phyloP scores from a whole-genome alignment of 2,888 invertebrate genomes.

The Apamea monoglypha region DNA sequence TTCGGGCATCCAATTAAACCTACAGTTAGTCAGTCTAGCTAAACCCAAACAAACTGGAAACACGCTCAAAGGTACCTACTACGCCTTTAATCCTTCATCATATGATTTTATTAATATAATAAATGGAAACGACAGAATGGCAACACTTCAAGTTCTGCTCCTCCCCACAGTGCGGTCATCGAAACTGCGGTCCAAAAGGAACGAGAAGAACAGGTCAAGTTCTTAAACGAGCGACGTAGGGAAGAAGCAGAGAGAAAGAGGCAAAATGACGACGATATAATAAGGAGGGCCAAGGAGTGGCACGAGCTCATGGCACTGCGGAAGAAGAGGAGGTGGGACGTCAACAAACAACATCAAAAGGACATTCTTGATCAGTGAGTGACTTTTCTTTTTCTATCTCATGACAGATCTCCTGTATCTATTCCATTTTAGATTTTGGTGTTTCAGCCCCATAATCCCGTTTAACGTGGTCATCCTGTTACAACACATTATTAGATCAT shows the following conservation, averaged over 20 bases:
- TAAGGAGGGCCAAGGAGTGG: conserved; percentile 82
- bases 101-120: neutral
- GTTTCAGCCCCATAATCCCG: neutral
- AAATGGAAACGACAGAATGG: neutral
- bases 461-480: neutral
- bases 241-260: conserved; percentile 76
- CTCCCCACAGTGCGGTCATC: conserved; percentile 81
- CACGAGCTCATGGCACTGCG: conserved; percentile 73
- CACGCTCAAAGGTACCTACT: neutral
- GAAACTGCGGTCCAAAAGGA: conserved; percentile 86
- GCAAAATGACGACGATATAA: conserved; percentile 78
- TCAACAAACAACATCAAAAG: conserved; percentile 81
- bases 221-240: conserved; percentile 75
- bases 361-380: conserved; percentile 85
- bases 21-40: neutral
- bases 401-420: neutral
- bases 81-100: neutral
- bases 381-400: neutral
- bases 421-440: neutral
- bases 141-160: neutral
- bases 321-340: conserved; percentile 75
- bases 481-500: neutral
- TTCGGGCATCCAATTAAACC: neutral
- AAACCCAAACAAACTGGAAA: neutral
- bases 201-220: conserved; percentile 83